Conservation (phyloP, 2,113 vertebrate species). For the Amblyopsis rosae region DNA sequence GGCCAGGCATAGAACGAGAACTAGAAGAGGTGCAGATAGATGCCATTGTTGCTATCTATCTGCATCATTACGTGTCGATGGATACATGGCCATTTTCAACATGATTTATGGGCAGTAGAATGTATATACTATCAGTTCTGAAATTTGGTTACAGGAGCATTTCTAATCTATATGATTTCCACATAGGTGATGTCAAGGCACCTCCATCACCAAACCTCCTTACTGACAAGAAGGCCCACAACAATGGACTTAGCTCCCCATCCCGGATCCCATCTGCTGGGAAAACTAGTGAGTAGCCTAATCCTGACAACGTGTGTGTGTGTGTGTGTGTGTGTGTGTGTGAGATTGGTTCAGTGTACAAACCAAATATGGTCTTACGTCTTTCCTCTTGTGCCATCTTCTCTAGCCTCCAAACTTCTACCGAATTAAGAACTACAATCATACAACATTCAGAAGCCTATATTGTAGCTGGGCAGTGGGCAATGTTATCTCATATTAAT, state of each 20-base stretch:
- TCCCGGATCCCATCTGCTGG: constrained; percentile 46
- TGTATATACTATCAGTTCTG: neutral
- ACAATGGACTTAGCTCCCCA: constrained; percentile 68
- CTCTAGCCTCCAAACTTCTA: too few species aligned
- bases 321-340: too few species aligned
- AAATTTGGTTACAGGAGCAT: neutral
- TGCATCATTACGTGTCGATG: too few species aligned
- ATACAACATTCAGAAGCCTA: neutral
- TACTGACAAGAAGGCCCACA: constrained; percentile 69
- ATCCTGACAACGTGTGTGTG: constrained; percentile 10
- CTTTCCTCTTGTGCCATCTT: too few species aligned
- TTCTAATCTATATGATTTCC: constrained; percentile 1
- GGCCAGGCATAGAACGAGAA: too few species aligned
- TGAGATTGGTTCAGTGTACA: too few species aligned
- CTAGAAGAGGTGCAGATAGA: too few species aligned
- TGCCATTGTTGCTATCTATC: too few species aligned
- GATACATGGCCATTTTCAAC: too few species aligned
- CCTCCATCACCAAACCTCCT: constrained; percentile 60
- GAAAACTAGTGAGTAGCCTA: constrained; percentile 66
- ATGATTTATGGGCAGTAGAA: neutral
- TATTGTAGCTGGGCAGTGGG: neutral
- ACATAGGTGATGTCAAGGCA: constrained; percentile 65
- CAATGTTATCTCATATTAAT: neutral
- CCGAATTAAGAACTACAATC: too few species aligned
- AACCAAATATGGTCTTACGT: too few species aligned